Conservation (phyloP, 2,888 invertebrate species). For the Pheosia tremula region DNA sequence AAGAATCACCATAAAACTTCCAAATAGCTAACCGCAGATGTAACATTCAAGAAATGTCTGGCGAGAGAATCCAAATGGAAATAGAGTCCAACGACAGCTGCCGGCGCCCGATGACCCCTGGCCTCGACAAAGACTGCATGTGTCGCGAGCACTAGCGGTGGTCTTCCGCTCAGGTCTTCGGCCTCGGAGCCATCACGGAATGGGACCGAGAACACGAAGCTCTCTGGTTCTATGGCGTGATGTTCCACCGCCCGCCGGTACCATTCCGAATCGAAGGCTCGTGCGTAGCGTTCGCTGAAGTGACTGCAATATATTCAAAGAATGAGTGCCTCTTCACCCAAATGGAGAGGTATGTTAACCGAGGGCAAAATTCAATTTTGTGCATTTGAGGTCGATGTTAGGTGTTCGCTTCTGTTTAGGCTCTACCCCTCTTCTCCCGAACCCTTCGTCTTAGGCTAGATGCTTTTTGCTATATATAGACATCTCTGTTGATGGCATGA, state of each 20-base stretch:
- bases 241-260: slow-evolving; percentile 96
- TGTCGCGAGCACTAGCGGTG: slow-evolving; percentile 93
- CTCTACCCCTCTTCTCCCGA: too few species aligned
- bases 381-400: too few species aligned
- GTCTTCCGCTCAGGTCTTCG: slow-evolving; percentile 83
- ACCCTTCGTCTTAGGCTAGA: too few species aligned
- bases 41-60: slow-evolving; percentile 94
- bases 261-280: slow-evolving; percentile 95
- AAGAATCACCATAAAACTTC: too few species aligned
- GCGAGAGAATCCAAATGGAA: slow-evolving; percentile 93
- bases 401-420: too few species aligned
- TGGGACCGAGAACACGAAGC: slow-evolving; percentile 95
- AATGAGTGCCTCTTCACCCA: not conserved
- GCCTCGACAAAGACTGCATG: slow-evolving; percentile 95
- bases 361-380: too few species aligned
- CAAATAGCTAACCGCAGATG: slow-evolving; percentile 88
- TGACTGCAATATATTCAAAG: slow-evolving; percentile 80
- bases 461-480: too few species aligned
- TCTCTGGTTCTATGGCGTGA: slow-evolving; percentile 92
- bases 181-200: slow-evolving; percentile 86
- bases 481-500: not conserved
- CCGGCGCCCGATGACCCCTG: slow-evolving; percentile 93
- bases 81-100: slow-evolving; percentile 96
- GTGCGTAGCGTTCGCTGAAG: slow-evolving; percentile 91
- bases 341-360: too few species aligned